These are phyloP conservation scores for Rhizomys pruinosus DNA, from an alignment of 2,113 vertebrate genomes.

Conservation along the genomic window DNA sequence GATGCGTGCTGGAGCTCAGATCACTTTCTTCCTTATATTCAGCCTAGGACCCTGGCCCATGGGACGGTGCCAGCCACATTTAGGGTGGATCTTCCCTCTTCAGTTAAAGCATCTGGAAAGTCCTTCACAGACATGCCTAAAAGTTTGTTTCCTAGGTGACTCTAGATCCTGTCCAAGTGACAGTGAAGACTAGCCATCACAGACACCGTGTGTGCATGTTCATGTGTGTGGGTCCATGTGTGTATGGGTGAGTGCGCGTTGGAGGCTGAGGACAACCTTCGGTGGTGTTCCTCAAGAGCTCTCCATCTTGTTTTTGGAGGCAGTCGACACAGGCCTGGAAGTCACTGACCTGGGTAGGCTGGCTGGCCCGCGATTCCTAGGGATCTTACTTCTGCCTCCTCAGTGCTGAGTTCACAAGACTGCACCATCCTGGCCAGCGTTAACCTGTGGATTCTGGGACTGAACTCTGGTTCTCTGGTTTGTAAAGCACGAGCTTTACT, in stretches of 20 bases:
- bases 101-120: background rate
- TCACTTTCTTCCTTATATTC: background rate
- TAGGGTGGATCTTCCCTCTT: background rate
- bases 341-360: background rate
- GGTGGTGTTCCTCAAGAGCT: no score
- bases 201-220: rapidly evolving
- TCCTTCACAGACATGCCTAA: background rate
- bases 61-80: background rate
- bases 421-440: background rate
- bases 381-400: background rate
- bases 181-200: background rate
- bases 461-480: background rate
- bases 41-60: background rate
- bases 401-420: background rate
- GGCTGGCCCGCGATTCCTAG: background rate
- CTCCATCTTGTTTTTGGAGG: background rate
- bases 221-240: background rate
- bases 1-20: background rate
- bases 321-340: no score
- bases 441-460: background rate
- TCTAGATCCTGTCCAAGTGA: background rate
- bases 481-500: background rate
- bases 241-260: no score
- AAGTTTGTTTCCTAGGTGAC: background rate
- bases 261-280: background rate